Evolutionary conservation across 2,797 vertebrate species (phyloP), one percentile per base, ranked within the genome.

Genomic region (Peromyscus nudipes): DNA sequence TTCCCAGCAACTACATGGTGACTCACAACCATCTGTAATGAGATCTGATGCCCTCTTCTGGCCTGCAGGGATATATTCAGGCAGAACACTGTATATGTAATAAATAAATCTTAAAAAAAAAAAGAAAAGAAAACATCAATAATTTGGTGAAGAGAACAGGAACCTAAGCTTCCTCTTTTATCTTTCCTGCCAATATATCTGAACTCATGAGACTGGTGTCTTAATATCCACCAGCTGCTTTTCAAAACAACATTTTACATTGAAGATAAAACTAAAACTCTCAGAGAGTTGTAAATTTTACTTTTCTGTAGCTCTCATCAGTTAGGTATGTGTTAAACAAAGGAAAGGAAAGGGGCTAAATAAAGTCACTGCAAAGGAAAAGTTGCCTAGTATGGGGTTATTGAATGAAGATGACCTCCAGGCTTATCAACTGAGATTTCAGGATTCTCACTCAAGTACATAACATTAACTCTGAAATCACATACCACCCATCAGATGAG

Each of bases 291-390:
- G 97, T 94, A 97, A 94, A 4, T 84, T 98, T 97, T 98, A 80
- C 90, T 97, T 98, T 96, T 98, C 97, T 98, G 97, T 96, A 96
- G 55, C 27, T 98, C 96, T 98, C 98, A 97, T 97, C 97, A 96
- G 81, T 64, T 98, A 97, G 81, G 62, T 98, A 97, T 0, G 92
- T 97, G 97, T 98, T 98, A 97, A 96, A 98, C 96, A 98, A 97
- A 98, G 95, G 96, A 64, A 85, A 12, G 91, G 96, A 93, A 98
- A 95, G 97, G 83, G 49, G 95, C 87, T 97, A 88, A 98, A 97
- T 92, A 67, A 92, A 92, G 97, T 91, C 95, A 31, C 62, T 77
- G 7, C 89, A 73, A 60, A 65, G 75, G 19, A 69, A 73, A 23
- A 75, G 37, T 25, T 25, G 37, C 9, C 12, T 75, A 75, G 23